Base-by-base conservation (phyloP, 2,888 invertebrate genomes). In the Nemotelus pantherinus region DNA sequence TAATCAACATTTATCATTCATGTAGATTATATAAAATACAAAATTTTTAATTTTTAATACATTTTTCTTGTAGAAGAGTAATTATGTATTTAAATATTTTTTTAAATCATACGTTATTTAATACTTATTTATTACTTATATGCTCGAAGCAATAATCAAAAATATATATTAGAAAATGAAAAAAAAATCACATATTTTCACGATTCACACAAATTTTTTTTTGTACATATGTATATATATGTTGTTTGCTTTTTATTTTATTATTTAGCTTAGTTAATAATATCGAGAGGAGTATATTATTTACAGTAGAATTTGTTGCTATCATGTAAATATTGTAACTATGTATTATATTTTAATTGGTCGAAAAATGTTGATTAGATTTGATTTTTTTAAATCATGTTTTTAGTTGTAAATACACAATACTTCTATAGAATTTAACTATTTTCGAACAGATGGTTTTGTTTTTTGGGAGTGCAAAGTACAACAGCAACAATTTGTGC, bases 361-460 rank as follows among this genome's bases (percentile, higher is more conserved):
- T 74, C 74, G 74, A 74, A 74, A 60, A 60, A 72, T 60, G 58
- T 60, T 74, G 60, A 60, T 74, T 74, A 63, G 63, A 43, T 63
- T 63, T 57, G 25, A 25, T 39, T 63, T 43, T 63, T 58, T 58
- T 63, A 63, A 63, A n/a, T 10, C 57, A 25, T 68, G 39, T 67
- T 48, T 68, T 68, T 50, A 50, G 50, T 44, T 47, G n/a, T 25
- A 6, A 47, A 67, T 60, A 60, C 25, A 10, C n/a, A 53, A n/a
- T 53, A 10, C 9, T 7, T n/a, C n/a, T n/a, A n/a, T n/a, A 53
- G 7, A 53, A 53, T 53, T 53, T 10, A 53, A 10, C n/a, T 53
- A 39, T n/a, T 25, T 9, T 58, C 39, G 58, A 58, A 58, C 39
- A 39, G n/a, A 58, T 58, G 5, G n/a, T 53, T 25, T 25, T 25